Conservation (phyloP, 2,113 vertebrate genomes). For the Dipodomys spectabilis region DNA sequence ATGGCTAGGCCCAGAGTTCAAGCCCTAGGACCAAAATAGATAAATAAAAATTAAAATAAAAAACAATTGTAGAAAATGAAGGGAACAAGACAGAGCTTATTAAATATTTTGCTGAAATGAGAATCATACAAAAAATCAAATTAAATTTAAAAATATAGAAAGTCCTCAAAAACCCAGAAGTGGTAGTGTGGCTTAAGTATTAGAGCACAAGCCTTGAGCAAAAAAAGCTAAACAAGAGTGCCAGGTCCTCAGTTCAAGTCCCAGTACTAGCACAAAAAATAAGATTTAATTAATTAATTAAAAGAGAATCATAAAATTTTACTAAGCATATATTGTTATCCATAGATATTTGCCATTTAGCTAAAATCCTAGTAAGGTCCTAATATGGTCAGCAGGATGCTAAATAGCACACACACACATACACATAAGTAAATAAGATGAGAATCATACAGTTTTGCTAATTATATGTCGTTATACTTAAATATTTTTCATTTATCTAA, state of each 20-base stretch:
- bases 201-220: too few relatives aligned
- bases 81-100: neutral
- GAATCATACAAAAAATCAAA: neutral
- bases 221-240: too few relatives aligned
- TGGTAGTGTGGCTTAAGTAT: too few relatives aligned
- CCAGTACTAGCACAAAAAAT: too few relatives aligned
- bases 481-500: neutral
- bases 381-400: neutral
- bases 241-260: too few relatives aligned
- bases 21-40: neutral
- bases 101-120: slow-evolving; percentile 32
- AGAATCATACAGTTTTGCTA: neutral
- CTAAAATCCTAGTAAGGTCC: neutral
- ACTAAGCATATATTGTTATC: neutral
- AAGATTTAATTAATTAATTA: too few relatives aligned
- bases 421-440: too few relatives aligned
- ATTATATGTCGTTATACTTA: neutral
- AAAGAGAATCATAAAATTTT: neutral
- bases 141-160: too few relatives aligned
- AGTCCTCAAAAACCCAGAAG: too few relatives aligned
- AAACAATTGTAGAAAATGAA: neutral
- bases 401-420: neutral
- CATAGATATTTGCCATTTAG: neutral
- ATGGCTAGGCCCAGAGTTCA: too few relatives aligned
- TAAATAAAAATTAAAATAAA: neutral